phyloP scores from a whole-genome alignment of 2,797 vertebrate species.

The Sebastes taczanowskii region DNA sequence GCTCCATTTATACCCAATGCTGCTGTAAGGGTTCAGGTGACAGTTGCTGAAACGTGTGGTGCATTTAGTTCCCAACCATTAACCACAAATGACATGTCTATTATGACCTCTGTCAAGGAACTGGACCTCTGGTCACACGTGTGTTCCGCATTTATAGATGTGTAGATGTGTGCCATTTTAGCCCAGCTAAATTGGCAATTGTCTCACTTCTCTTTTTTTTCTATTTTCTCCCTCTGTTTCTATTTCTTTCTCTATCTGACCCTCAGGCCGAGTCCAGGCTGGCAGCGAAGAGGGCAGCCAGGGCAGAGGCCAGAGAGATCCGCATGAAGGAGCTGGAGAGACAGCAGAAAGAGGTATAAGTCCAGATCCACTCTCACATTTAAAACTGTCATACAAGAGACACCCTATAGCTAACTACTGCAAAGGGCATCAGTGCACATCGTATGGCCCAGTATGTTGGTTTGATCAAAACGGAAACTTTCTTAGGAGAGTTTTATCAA shows the following conservation, averaged over 20 bases:
- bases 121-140: slow-evolving; percentile 13
- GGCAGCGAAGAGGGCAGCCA: slow-evolving; percentile 89
- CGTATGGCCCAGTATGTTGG: background rate
- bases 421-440: background rate
- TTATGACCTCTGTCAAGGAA: slow-evolving; percentile 13
- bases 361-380: background rate
- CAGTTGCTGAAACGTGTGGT: background rate
- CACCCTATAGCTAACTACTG: background rate
- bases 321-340: slow-evolving; percentile 95
- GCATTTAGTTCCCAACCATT: background rate
- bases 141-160: background rate
- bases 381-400: background rate
- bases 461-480: background rate
- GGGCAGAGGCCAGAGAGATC: slow-evolving; percentile 94
- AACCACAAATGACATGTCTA: background rate
- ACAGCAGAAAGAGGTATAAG: slow-evolving; percentile 93
- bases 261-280: slow-evolving; percentile 91
- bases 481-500: background rate
- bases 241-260: background rate
- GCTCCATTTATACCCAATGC: too few species aligned
- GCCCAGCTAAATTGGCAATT: background rate
- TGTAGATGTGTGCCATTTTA: background rate
- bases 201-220: slow-evolving; percentile 35
- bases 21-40: background rate
- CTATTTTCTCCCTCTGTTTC: background rate